Base-by-base conservation (phyloP, 2,888 invertebrate genomes). In the Luffia ferchaultella region DNA sequence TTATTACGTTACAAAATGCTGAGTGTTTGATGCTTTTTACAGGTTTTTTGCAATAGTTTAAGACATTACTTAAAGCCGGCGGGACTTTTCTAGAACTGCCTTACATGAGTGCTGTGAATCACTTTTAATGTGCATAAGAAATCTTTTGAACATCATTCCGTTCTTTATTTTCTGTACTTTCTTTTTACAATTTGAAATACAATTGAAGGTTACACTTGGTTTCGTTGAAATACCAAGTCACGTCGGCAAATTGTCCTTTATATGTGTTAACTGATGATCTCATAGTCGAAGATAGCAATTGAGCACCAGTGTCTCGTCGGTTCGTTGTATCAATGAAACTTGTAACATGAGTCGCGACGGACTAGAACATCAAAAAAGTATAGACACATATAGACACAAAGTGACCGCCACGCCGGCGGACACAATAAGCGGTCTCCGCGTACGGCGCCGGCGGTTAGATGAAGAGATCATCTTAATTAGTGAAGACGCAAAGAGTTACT, bases 381-480 rank as follows among this genome's bases (percentile, higher is more conserved):
- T n/a, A n/a, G n/a, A n/a, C n/a, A n/a, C n/a, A n/a, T n/a, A n/a
- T n/a, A n/a, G n/a, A n/a, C n/a, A n/a, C n/a, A n/a, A n/a, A n/a
- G n/a, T n/a, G 30, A 12, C 3, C 30, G 30, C 30, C 30, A 12
- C 30, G 3, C 5, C 30, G 30, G 30, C 30, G 30, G 30, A 30
- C 30, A n/a, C n/a, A 12, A 30, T 3, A 30, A 30, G 30, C 30
- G 5, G 30, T 30, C 30, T 30, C 5, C 3, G 5, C 5, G 3
- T 12, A 30, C 30, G 30, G 30, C 30, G 45, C 18, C 16, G 19
- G 18, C 1, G 19, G n/a, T n/a, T 19, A 46, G 50, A 50, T 46
- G 16, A 43, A 50, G 50, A 50, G 42, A 50, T 50, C 50, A 46
- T 15, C 30, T 45, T 50, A 50, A 50, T 50, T 50, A 46, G 42